Evolutionary conservation across 1,140 invertebrate genomes (phyloP).

Genomic region (Bombus balteatus): DNA sequence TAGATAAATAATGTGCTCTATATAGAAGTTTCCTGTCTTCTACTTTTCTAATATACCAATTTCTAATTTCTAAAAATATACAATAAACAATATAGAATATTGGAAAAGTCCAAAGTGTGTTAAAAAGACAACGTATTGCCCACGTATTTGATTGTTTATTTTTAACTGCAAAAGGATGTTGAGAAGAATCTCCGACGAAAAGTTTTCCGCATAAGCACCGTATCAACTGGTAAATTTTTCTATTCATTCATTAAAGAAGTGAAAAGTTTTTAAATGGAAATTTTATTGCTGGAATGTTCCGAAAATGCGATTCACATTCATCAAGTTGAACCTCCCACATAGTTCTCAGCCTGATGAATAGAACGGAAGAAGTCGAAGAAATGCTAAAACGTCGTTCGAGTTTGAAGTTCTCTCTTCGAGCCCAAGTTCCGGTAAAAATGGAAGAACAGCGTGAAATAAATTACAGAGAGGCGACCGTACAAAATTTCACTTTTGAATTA

Average conservation of each 20-base stretch:
- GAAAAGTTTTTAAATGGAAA: conserved; percentile 1
- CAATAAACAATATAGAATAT: background rate
- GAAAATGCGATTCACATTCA: background rate
- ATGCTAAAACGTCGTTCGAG: background rate
- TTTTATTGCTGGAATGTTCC: background rate
- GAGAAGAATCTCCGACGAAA: too few species aligned
- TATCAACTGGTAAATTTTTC: background rate
- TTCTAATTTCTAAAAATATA: too few species aligned
- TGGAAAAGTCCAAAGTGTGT: background rate
- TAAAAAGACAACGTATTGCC: background rate
- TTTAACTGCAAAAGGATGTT: background rate
- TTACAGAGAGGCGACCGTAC: background rate
- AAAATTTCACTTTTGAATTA: background rate
- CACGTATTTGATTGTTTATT: background rate
- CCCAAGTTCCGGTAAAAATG: background rate
- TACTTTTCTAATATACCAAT: background rate
- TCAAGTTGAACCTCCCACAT: background rate
- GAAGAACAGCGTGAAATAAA: background rate
- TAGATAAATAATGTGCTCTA: background rate
- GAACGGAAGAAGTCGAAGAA: background rate
- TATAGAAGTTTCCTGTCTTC: background rate
- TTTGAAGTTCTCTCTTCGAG: background rate
- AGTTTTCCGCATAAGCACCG: background rate
- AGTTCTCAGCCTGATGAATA: background rate
- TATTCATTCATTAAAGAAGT: background rate